Evolutionary conservation across 2,797 vertebrate genomes (phyloP), one percentile per base, ranked within the genome.

Genomic region (Oryzias dopingdopingensis): DNA sequence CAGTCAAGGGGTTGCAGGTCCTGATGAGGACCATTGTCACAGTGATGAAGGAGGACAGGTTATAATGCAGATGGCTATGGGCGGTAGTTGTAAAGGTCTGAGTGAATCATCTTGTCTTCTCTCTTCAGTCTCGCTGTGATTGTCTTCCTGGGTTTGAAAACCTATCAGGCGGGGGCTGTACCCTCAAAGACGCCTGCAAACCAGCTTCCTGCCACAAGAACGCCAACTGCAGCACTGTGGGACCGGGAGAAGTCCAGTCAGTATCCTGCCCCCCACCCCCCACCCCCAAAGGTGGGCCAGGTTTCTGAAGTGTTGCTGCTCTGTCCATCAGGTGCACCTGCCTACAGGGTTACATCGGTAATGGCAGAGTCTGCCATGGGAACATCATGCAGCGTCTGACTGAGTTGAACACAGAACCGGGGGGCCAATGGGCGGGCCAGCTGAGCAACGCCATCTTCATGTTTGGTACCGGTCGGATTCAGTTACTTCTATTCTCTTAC

Each of bases 51-150:
- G 32, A 10, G 32, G 32, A 1, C 10, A 4, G 32, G 32, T 26
- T 26, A 26, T 6, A 26, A 6, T 26, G 26, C 26, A 26, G 26
- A 26, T 4, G 6, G 5, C 26, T 26, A 7, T 26, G 26, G 5
- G 26, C 6, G 26, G 43, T 17, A 44, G 43, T n/a, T 6, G 16
- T 12, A 4, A 49, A 23, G 16, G 15, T 15, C n/a, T 44, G 16
- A 16, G 23, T 40, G 7, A 37, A 23, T 59, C 59, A 20, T 26
- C 22, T 10, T 67, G 47, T 42, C 45, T n/a, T 65, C 3, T 37
- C 56, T 14, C 14, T 76, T 18, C 72, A 98, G 97, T 93, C 92
- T 65, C 95, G 97, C 83, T 99, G 97, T 7, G 92, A 95, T 76
- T 98, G 96, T 87, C 91, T 91, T 56, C 76, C 92, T n/a, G 93